phyloP scores from a whole-genome alignment of 2,888 invertebrate species.

The Bhutanitis thaidina region DNA sequence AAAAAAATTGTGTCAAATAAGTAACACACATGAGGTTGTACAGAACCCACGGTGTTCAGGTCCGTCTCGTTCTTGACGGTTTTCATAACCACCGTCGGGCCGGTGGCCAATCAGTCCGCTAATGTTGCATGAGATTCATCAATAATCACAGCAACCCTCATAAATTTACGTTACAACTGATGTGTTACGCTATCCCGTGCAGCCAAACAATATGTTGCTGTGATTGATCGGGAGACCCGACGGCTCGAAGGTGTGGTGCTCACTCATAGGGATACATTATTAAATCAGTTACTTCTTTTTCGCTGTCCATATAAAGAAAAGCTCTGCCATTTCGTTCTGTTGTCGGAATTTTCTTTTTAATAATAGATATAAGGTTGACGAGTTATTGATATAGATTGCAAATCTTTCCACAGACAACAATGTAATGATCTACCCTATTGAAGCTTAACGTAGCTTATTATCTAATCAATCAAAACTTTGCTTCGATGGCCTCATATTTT shows the following conservation, averaged over 20 bases:
- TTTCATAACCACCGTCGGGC: background rate
- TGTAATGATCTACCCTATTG: no score
- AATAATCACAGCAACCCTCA: slow-evolving; percentile 39
- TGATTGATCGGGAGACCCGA: slow-evolving; percentile 38
- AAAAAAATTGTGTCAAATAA: no score
- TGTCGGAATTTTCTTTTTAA: no score
- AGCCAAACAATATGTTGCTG: slow-evolving; percentile 41
- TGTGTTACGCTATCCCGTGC: slow-evolving; percentile 33
- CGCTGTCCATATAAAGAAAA: background rate
- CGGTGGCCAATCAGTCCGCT: slow-evolving; percentile 44
- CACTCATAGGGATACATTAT: slow-evolving; percentile 26
- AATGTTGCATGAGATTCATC: slow-evolving; percentile 54
- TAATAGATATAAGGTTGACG: no score
- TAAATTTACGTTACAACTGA: slow-evolving; percentile 40
- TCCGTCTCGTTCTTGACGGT: no score
- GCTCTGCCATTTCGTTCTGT: background rate
- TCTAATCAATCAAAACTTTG: no score
- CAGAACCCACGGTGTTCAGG: no score
- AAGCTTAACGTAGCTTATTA: no score
- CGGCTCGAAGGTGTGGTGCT: slow-evolving; percentile 14
- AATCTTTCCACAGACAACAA: no score
- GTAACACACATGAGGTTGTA: no score
- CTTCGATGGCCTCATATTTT: no score
- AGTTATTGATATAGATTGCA: no score
- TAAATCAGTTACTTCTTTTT: slow-evolving; percentile 28